phyloP scores from a whole-genome alignment of 2,888 invertebrate species.

The Leucoma salicis region DNA sequence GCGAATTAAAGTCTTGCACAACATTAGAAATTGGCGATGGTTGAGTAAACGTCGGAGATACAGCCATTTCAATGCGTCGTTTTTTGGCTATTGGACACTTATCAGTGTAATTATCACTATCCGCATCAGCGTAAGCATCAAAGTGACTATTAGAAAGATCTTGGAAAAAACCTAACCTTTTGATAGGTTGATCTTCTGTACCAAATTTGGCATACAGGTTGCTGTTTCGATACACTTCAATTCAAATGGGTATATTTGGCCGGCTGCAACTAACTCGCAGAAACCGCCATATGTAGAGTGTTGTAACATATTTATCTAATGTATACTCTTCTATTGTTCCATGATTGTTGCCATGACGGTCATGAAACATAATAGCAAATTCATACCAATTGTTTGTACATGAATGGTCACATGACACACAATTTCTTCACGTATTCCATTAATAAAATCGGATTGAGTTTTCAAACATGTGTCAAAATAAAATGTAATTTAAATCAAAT shows the following conservation, averaged over 20 bases:
- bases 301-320: background rate
- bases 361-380: background rate
- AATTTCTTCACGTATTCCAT: background rate
- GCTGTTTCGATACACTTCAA: constrained; percentile 7
- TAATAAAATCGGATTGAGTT: no score
- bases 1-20: background rate
- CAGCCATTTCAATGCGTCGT: background rate
- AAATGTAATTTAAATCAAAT: no score
- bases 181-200: background rate
- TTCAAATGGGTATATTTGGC: constrained; percentile 1
- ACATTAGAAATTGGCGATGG: background rate
- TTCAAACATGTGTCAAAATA: no score
- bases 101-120: background rate
- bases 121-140: background rate
- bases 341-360: background rate
- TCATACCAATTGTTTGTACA: background rate
- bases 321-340: background rate
- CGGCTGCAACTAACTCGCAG: constrained; percentile 5
- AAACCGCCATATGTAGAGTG: constrained; percentile 2
- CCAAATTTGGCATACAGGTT: constrained; percentile 1
- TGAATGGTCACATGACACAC: background rate
- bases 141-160: background rate
- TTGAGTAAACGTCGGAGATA: background rate
- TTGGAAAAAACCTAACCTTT: background rate
- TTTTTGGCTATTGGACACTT: background rate